These are phyloP conservation scores for Ellobius talpinus DNA, from an alignment of 2,113 vertebrate species.

Conservation along the genomic window DNA sequence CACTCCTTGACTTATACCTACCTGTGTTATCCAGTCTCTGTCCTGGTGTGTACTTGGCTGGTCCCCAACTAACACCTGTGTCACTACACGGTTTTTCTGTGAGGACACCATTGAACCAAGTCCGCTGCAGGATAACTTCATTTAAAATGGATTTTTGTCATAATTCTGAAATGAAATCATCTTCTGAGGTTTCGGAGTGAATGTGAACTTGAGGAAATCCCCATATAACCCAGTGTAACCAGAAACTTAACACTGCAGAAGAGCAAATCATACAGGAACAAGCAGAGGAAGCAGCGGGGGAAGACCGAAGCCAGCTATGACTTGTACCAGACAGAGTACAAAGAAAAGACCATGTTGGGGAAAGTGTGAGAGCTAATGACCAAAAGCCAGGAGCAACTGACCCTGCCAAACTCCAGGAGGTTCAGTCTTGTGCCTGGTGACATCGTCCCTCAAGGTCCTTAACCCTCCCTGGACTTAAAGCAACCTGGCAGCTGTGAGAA, in stretches of 20 bases:
- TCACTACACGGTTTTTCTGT: not conserved
- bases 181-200: not conserved
- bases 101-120: not conserved
- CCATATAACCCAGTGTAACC: not conserved
- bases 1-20: not conserved
- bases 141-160: not conserved
- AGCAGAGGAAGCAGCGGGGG: not conserved
- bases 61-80: not conserved
- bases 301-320: not conserved
- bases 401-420: not conserved
- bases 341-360: not conserved
- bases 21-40: not conserved
- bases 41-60: rapidly evolving
- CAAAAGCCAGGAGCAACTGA: not conserved
- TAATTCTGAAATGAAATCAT: not conserved
- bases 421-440: not conserved
- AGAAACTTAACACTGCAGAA: not conserved
- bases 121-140: not conserved
- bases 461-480: not conserved
- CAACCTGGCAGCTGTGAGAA: not conserved
- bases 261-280: not conserved
- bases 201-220: not conserved
- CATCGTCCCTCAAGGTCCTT: not conserved
- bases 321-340: not conserved
- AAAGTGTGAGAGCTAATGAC: not conserved